Evolutionary conservation across 1,140 invertebrate genomes (phyloP).

Genomic region (Cephus cinctus): DNA sequence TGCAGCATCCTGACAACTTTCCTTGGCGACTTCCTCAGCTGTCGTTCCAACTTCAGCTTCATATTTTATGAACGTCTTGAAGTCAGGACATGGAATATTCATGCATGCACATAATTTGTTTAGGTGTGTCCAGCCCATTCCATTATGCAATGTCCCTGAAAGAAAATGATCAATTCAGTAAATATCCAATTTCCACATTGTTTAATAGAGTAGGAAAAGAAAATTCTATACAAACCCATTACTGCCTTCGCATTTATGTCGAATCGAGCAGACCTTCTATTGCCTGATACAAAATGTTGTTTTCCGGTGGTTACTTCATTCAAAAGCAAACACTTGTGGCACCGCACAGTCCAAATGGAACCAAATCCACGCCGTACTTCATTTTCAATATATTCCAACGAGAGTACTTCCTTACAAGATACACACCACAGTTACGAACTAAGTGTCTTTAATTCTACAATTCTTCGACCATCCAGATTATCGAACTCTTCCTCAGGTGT

Average conservation of each 20-base stretch:
- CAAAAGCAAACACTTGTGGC: slow-evolving; percentile 19
- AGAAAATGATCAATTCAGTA: neutral
- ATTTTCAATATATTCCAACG: slow-evolving; percentile 14
- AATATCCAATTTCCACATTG: neutral
- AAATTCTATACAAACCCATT: neutral
- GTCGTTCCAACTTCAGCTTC: slow-evolving; percentile 10
- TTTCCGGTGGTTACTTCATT: slow-evolving; percentile 7
- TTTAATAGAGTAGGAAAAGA: neutral
- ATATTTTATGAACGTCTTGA: slow-evolving; percentile 9
- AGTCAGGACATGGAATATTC: slow-evolving; percentile 10
- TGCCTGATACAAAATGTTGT: no score
- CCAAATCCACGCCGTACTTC: slow-evolving; percentile 12
- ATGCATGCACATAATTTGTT: slow-evolving; percentile 14
- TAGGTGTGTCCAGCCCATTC: slow-evolving; percentile 12
- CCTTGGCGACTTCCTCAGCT: slow-evolving; percentile 7
- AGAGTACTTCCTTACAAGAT: slow-evolving; percentile 13
- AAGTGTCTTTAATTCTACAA: slow-evolving; percentile 13
- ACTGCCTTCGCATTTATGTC: slow-evolving; percentile 5
- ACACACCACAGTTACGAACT: slow-evolving; percentile 13
- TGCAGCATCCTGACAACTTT: slow-evolving; percentile 12
- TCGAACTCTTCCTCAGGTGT: neutral
- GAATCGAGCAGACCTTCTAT: no score
- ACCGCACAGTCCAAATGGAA: slow-evolving; percentile 14
- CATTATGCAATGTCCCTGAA: slow-evolving; percentile 5
- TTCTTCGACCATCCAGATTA: slow-evolving; percentile 9